Base-by-base conservation (phyloP, 2,888 invertebrate genomes). In the Nomada flava region DNA sequence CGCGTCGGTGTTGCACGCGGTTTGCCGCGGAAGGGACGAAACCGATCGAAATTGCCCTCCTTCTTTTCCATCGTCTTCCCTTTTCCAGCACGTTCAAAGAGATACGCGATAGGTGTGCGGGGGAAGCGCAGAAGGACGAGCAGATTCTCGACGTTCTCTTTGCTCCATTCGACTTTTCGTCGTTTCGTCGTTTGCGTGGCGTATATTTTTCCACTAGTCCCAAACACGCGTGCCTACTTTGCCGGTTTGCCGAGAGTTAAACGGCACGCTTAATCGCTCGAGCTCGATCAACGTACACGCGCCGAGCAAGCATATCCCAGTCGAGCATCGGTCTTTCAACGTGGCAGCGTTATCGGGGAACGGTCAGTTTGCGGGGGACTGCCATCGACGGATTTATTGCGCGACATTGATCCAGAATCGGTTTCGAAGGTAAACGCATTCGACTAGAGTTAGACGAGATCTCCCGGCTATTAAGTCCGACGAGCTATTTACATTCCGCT, bases 321-420 rank as follows among this genome's bases (percentile, higher is more conserved):
- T 18, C 53, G 10, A 4, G 15, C 7, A 13, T 23, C 59, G 20
- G n/a, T 29, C 53, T 42, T n/a, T 42, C 60, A 47, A 55, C 55
- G 62, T n/a, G 9, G 44, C 23, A 20, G 50, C 50, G 63, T 7
- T 47, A 65, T 36, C n/a, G 23, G 2, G 18, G 20, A 11, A 2
- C 15, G 36, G 36, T 36, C 36, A 36, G 36, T 36, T 36, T 36
- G 44, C 26, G 15, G 36, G 13, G 44, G 29, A 20, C 29, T 44
- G 52, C 59, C 65, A 13, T 55, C 62, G 42, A 42, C 23, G 75
- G 68, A 69, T 76, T 70, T 59, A 64, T 76, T 76, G 59, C 76
- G 57, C 70, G 72, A 60, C 72, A 72, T 50, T 71, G 69, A 62
- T 69, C 57, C 11, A 57, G 23, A 67, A 50, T 44, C 59, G 23